phyloP scores from a whole-genome alignment of 1,140 invertebrate species.

The Maconellicoccus hirsutus region DNA sequence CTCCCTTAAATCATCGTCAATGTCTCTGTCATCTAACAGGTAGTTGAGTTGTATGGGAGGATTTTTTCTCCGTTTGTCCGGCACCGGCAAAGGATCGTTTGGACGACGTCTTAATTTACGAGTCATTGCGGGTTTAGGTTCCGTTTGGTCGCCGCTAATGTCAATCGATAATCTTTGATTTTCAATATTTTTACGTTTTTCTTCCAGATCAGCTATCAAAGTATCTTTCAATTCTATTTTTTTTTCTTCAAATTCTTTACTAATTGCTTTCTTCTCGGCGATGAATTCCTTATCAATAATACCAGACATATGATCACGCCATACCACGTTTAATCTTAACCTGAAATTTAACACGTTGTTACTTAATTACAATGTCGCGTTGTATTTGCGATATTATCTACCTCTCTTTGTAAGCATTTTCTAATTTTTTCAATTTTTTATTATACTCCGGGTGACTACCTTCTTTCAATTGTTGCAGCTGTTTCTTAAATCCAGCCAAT shows the following conservation, averaged over 20 bases:
- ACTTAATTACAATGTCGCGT: background rate
- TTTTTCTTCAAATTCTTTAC: conserved; percentile 90
- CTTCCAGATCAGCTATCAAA: conserved; percentile 81
- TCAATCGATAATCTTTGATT: conserved; percentile 75
- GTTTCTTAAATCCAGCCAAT: conserved; percentile 74
- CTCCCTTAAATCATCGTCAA: conserved; percentile 62
- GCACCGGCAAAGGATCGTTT: conserved; percentile 77
- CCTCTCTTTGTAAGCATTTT: conserved; percentile 66
- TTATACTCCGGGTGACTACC: conserved; percentile 77
- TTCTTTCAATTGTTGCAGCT: conserved; percentile 75
- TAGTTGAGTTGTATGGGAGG: conserved; percentile 73
- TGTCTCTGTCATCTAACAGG: conserved; percentile 75
- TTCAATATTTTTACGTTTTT: conserved; percentile 75
- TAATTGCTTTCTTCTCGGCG: conserved; percentile 73
- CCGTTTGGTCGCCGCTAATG: conserved; percentile 49
- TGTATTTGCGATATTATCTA: conserved; percentile 28
- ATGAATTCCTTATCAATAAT: conserved; percentile 78
- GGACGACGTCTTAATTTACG: conserved; percentile 79
- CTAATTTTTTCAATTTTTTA: conserved; percentile 65
- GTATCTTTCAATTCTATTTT: conserved; percentile 84
- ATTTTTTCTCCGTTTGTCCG: conserved; percentile 64
- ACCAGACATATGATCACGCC: conserved; percentile 70
- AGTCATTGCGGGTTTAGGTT: conserved; percentile 58
- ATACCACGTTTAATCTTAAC: conserved; percentile 67
- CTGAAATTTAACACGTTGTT: conserved; percentile 33